These are phyloP conservation scores for Alviniconcha strummeri DNA, from an alignment of 2,888 invertebrate genomes.

Conservation along the genomic window DNA sequence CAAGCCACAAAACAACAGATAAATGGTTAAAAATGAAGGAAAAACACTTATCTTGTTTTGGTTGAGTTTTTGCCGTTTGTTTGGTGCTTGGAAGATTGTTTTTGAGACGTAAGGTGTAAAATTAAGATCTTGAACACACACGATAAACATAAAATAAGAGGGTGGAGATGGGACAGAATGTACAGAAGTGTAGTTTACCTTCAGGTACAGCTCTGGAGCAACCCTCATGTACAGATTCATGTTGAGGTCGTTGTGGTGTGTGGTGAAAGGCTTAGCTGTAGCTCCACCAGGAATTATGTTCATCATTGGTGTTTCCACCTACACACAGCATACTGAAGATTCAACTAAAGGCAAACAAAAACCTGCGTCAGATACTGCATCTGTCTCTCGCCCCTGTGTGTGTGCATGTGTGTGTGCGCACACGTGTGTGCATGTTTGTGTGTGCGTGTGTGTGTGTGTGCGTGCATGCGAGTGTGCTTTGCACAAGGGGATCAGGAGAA, in stretches of 20 bases:
- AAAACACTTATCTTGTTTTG: too few relatives aligned
- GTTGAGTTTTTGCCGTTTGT: too few relatives aligned
- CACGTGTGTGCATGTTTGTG: slow-evolving; percentile 1
- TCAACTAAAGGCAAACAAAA: too few relatives aligned
- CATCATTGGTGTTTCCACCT: slow-evolving; percentile 99
- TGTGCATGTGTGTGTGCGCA: background rate
- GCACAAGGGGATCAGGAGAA: too few relatives aligned
- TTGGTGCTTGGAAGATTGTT: too few relatives aligned
- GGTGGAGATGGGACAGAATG: too few relatives aligned
- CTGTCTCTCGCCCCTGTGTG: background rate
- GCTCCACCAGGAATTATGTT: slow-evolving; percentile 99
- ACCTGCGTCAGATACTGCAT: background rate
- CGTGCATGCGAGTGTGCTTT: too few relatives aligned
- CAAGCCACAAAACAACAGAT: too few relatives aligned
- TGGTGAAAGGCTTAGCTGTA: slow-evolving; percentile 97
- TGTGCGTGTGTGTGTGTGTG: background rate
- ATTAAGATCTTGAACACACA: too few relatives aligned
- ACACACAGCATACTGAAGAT: slow-evolving; percentile 19
- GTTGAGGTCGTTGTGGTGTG: slow-evolving; percentile 98
- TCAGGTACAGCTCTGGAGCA: slow-evolving; percentile 97
- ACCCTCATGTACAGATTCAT: slow-evolving; percentile 98
- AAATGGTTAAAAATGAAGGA: too few relatives aligned
- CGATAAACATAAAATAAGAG: too few relatives aligned
- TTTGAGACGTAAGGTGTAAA: too few relatives aligned
- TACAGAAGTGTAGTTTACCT: slow-evolving; percentile 75